These are phyloP conservation scores for Hypsopygia costalis DNA, from an alignment of 2,888 invertebrate genomes.

Conservation along the genomic window DNA sequence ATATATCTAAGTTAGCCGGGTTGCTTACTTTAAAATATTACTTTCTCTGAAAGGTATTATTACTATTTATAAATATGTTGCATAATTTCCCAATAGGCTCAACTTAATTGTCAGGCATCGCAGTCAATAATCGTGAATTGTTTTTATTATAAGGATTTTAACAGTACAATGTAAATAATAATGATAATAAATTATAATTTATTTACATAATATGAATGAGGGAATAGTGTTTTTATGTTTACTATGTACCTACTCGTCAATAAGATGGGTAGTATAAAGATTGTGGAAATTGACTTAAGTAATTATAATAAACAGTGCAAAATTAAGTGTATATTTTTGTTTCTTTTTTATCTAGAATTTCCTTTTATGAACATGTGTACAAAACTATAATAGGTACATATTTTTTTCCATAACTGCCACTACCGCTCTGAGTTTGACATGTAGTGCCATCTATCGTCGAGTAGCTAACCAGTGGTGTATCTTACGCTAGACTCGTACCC, in stretches of 20 bases:
- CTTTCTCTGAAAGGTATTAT: too few species aligned
- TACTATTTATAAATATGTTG: too few species aligned
- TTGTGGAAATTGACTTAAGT: slow-evolving; percentile 36
- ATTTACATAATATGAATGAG: slow-evolving; percentile 45
- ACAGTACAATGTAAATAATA: slow-evolving; percentile 67
- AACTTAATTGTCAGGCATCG: slow-evolving; percentile 6
- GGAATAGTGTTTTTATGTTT: slow-evolving; percentile 29
- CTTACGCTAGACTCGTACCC: too few species aligned
- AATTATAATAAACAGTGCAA: slow-evolving; percentile 63
- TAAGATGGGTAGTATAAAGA: slow-evolving; percentile 33
- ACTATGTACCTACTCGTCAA: slow-evolving; percentile 22
- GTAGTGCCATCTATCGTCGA: too few species aligned
- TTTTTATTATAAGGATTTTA: slow-evolving; percentile 26
- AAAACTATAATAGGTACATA: too few species aligned
- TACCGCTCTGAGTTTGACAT: too few species aligned
- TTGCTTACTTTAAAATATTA: too few species aligned
- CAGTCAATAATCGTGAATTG: slow-evolving; percentile 3
- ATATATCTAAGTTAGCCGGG: too few species aligned
- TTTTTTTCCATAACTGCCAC: too few species aligned
- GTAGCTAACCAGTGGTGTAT: too few species aligned
- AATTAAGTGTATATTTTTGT: slow-evolving; percentile 15
- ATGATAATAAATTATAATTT: slow-evolving; percentile 29
- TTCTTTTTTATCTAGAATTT: neutral
- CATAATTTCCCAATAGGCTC: slow-evolving; percentile 11
- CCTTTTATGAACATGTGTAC: too few species aligned